Evolutionary conservation across 2,888 invertebrate species (phyloP).

Genomic region (Agonopterix heracliana): DNA sequence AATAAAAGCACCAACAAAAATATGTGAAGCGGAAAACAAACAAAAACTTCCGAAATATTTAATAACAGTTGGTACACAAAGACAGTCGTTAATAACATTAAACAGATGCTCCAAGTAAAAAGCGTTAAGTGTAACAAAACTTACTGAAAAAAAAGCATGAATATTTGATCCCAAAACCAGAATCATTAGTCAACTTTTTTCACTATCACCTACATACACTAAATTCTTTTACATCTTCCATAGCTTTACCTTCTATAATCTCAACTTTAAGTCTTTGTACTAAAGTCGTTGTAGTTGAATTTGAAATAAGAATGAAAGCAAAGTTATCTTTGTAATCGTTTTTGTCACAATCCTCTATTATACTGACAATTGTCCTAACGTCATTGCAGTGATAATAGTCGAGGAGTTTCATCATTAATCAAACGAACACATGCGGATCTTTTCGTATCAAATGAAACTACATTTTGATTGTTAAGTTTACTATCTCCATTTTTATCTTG

Average conservation of each 20-base stretch:
- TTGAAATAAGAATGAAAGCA: neutral
- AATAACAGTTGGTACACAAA: constrained; percentile 31
- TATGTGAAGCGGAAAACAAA: constrained; percentile 8
- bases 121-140: constrained; percentile 73
- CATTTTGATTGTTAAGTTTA: constrained; percentile 55
- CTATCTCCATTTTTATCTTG: constrained; percentile 36
- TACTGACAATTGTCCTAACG: constrained; percentile 52
- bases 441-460: constrained; percentile 57
- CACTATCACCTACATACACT: neutral
- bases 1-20: neutral
- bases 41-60: constrained; percentile 17
- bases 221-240: neutral
- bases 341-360: constrained; percentile 47
- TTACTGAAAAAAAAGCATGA: constrained; percentile 61
- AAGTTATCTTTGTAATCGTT: constrained; percentile 15
- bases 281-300: constrained; percentile 13
- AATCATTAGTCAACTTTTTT: constrained; percentile 75
- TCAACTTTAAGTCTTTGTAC: constrained; percentile 23
- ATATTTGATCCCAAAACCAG: constrained; percentile 71
- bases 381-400: constrained; percentile 60
- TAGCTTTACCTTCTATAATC: constrained; percentile 10
- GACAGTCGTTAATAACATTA: constrained; percentile 50
- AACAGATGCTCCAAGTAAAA: constrained; percentile 65
- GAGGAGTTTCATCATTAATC: constrained; percentile 68
- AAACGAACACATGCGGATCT: constrained; percentile 51